Evolutionary conservation across 1,140 invertebrate species (phyloP).

Genomic region (Carcinoscorpius rotundicauda): DNA sequence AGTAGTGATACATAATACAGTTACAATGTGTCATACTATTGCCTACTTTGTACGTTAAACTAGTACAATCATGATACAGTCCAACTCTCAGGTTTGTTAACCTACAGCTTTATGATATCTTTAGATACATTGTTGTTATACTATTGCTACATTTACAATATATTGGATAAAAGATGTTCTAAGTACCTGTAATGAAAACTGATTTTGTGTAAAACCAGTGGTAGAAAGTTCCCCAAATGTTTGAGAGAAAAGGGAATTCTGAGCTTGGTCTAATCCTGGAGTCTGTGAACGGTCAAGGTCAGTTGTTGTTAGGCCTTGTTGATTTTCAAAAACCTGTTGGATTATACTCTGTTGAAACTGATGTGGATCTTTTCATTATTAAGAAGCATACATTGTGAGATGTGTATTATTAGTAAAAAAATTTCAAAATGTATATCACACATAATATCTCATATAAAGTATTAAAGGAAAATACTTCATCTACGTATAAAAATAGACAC

Average conservation of each 20-base stretch:
- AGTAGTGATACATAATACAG: no score
- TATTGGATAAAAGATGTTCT: background rate
- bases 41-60: no score
- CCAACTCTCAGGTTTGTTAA: no score
- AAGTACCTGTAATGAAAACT: slow-evolving; percentile 16
- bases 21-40: no score
- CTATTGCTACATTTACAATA: no score
- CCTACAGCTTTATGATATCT: no score
- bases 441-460: no score
- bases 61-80: no score
- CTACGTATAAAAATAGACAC: no score
- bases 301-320: slow-evolving; percentile 8
- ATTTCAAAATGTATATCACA: no score
- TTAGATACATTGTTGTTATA: no score
- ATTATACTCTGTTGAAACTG: slow-evolving; percentile 14
- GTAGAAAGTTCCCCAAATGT: background rate
- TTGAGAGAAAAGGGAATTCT: slow-evolving; percentile 6
- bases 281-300: slow-evolving; percentile 2
- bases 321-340: slow-evolving; percentile 18
- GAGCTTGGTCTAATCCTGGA: slow-evolving; percentile 9
- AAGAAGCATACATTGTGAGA: background rate
- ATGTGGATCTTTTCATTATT: slow-evolving; percentile 6
- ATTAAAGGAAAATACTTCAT: no score
- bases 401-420: background rate
- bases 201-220: slow-evolving; percentile 9